Base-by-base conservation (phyloP, 2,113 vertebrate genomes). In the Dryoscopus gambensis region DNA sequence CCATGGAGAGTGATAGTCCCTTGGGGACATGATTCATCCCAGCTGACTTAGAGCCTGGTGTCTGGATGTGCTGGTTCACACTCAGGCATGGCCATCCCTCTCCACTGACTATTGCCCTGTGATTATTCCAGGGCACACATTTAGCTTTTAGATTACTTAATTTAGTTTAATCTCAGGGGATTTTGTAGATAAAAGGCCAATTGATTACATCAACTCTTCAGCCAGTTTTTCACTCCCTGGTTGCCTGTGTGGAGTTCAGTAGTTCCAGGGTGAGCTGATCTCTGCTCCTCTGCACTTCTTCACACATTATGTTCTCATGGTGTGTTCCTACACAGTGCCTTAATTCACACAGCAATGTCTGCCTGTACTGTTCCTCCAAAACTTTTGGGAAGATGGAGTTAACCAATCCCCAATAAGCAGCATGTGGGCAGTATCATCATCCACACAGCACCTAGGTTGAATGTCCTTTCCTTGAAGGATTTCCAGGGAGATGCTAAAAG, bases 61-160 rank as follows among this genome's bases (percentile, higher is more conserved):
- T 60, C 65, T 82, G 62, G 30, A 22, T 44, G 40, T 79, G 70
- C 62, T 39, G 19, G 16, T 69, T 92, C 90, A 25, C 67, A 24
- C 67, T 71, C 22, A 6, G 49, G 23, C 52, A 69, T 8, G 57
- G 63, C 53, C 2, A 1, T 8, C 28, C 52, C 40, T 70, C 44
- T 68, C 49, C 49, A 14, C 1, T 55, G 73, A 67, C 62, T 62
- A 4, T 13, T 1, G 5, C 19, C 24, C 5, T 0, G 3, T 59
- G 52, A 22, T 71, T 33, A 35, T 63, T 71, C 60, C 74, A 75
- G n/a, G 65, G 24, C 67, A 79, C 53, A 62, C 47, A 11, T 67
- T 62, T 11, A 57, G 67, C 37, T 68, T 83, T 62, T 9, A 49
- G 21, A 42, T 2, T 0, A 28, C 10, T 92, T 60, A 39, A 70